A percentile compares a stretch with the other conserved stretches of the same genome.
phyloP scores from a whole-genome alignment of 2,797 vertebrate species.

The Danio aesculapii region DNA sequence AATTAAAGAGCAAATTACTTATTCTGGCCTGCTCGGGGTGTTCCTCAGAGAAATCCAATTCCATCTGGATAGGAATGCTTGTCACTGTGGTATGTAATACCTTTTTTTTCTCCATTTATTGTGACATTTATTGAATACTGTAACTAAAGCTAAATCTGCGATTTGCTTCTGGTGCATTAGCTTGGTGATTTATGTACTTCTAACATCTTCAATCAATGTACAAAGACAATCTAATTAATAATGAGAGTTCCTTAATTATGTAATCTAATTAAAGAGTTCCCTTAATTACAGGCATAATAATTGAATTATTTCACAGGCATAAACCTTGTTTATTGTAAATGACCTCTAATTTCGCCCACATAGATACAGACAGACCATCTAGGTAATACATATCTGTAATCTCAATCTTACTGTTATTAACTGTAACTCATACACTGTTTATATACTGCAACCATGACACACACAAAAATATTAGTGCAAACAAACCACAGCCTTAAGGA shows the following conservation, averaged over 20 bases:
- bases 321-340: constrained; percentile 2
- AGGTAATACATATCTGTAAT: neutral
- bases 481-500: neutral
- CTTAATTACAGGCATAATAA: neutral
- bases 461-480: neutral
- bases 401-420: neutral
- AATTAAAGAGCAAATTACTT: constrained; percentile 14
- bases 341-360: neutral
- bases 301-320: neutral
- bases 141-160: constrained; percentile 2
- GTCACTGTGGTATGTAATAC: neutral
- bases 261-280: neutral
- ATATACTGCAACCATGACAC: neutral
- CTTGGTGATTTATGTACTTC: constrained; percentile 1
- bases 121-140: constrained; percentile 19
- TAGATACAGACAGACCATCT: neutral
- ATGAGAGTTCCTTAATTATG: neutral
- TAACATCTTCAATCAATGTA: neutral
- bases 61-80: neutral
- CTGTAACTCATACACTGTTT: neutral
- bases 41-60: constrained; percentile 31
- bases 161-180: constrained; percentile 5
- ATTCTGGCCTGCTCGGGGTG: neutral
- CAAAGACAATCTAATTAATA: neutral
- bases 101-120: neutral